These are phyloP conservation scores for roundworm (Caenorhabditis elegans) DNA, from an alignment of 1,140 invertebrate species.

Conservation along the genomic window WBcel235 BX284604.4:12649001-12649500, in stretches of 20 bases:
- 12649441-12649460: too few relatives aligned
- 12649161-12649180: constrained; percentile 89
- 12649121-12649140: constrained; percentile 95
- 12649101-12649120: constrained; percentile 92
- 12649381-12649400: too few relatives aligned
- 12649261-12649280: constrained; percentile 53
- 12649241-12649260: constrained; percentile 69
- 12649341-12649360: too few relatives aligned
- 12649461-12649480: too few relatives aligned
- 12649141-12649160: constrained; percentile 90
- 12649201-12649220: constrained; percentile 5
- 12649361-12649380: too few relatives aligned
- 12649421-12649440: too few relatives aligned
- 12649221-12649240: constrained; percentile 68
- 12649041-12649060: constrained; percentile 26
- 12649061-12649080: constrained; percentile 35
- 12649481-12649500: too few relatives aligned
- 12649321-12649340: neutral
- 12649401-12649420: too few relatives aligned
- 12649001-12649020: neutral
- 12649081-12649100: constrained; percentile 81
- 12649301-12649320: neutral
- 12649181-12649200: constrained; percentile 55
- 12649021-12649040: constrained; percentile 34
- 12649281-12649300: neutral